A percentile compares a stretch with the other conserved stretches of the same genome.
Conservation (phyloP, 2,888 invertebrate genomes). For the Drosophila ustulata region DNA sequence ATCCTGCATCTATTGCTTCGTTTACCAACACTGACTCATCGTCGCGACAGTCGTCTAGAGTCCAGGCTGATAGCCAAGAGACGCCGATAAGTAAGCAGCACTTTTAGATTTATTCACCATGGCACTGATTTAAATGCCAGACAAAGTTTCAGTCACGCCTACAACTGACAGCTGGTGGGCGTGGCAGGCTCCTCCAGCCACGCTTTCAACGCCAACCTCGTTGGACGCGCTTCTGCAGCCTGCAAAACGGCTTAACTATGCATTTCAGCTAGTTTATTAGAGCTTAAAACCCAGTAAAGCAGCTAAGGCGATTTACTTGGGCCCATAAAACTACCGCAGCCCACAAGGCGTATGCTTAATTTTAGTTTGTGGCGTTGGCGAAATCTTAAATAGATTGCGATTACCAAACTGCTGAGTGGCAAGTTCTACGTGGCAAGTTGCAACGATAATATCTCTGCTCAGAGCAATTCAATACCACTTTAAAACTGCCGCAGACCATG, state of each 20-base stretch:
- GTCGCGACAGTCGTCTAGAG: constrained; percentile 13
- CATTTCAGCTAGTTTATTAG: constrained; percentile 73
- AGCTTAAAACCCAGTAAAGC: constrained; percentile 54
- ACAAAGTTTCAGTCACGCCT: constrained; percentile 53
- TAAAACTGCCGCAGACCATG: constrained; percentile 1
- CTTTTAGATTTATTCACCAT: constrained; percentile 69
- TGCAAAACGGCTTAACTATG: constrained; percentile 65
- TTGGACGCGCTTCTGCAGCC: constrained; percentile 23
- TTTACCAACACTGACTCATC: constrained; percentile 51
- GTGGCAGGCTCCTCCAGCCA: constrained; percentile 11
- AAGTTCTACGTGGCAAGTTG: constrained; percentile 42
- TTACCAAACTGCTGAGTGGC: constrained; percentile 58
- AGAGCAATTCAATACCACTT: constrained; percentile 16
- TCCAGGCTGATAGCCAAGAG: constrained; percentile 41
- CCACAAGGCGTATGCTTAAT: constrained; percentile 67
- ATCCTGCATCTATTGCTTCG: constrained; percentile 14
- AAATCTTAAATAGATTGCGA: constrained; percentile 56
- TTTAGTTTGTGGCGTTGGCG: constrained; percentile 47
- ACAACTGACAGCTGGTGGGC: constrained; percentile 40
- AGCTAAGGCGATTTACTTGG: constrained; percentile 67
- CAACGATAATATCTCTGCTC: neutral
- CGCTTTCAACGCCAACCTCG: constrained; percentile 1
- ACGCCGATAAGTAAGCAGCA: constrained; percentile 65
- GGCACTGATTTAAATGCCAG: constrained; percentile 69
- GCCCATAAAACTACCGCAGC: constrained; percentile 9